Conservation (phyloP, 2,797 vertebrate species). For the Todus mexicanus region DNA sequence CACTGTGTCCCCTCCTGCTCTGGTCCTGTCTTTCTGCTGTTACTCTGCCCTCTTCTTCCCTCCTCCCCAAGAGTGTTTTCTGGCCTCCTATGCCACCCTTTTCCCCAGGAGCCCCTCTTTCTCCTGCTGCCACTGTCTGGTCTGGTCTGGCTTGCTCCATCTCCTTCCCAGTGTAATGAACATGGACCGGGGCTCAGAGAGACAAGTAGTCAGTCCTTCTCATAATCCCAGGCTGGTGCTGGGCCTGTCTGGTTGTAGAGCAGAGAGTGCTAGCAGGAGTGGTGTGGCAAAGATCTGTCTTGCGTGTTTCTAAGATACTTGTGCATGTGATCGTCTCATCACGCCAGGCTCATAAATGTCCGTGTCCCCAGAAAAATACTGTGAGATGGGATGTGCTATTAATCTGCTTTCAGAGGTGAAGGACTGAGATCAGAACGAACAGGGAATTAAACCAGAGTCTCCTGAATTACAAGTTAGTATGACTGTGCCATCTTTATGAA, state of each 20-base stretch:
- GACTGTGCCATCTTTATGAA: not conserved
- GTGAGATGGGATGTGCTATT: not conserved
- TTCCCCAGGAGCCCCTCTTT: not conserved
- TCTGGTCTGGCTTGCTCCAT: not conserved
- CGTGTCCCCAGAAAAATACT: not conserved
- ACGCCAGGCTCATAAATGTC: not conserved
- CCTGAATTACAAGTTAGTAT: not conserved
- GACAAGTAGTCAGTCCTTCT: not conserved
- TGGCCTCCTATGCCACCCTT: not conserved
- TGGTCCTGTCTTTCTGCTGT: not conserved
- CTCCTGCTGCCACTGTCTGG: not conserved
- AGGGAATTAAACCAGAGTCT: not conserved
- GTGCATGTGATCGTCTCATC: not conserved
- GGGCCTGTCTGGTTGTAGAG: not conserved
- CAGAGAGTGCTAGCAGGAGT: not conserved
- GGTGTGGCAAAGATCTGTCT: not conserved
- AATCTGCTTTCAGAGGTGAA: not conserved
- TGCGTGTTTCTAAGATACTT: not conserved
- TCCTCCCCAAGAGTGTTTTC: not conserved
- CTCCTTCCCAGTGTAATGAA: not conserved
- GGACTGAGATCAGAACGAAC: not conserved
- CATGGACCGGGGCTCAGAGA: not conserved
- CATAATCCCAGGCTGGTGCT: not conserved
- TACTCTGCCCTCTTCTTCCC: not conserved
- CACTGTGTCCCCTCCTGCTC: not conserved